Evolutionary conservation across 2,888 invertebrate genomes (phyloP).

Genomic region (Ochropleura leucogaster): DNA sequence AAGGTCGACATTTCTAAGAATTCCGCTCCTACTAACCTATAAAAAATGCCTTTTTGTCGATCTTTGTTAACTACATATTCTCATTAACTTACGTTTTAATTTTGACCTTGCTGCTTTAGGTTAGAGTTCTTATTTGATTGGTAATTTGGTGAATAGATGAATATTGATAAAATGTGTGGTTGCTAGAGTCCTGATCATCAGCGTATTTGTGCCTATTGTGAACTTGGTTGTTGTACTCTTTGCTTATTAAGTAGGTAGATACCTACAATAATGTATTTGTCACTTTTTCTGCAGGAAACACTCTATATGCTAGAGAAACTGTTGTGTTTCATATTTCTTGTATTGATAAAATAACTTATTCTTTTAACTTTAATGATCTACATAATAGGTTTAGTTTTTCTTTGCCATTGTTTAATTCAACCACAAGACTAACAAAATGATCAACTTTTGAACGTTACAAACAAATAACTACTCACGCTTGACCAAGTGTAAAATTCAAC

Average conservation of each 20-base stretch:
- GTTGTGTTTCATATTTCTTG: not conserved
- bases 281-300: not conserved
- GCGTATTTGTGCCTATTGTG: not conserved
- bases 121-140: slow-evolving; percentile 39
- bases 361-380: not conserved
- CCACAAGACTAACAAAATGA: not conserved
- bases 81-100: slow-evolving; percentile 37
- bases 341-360: not conserved
- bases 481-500: slow-evolving; percentile 8
- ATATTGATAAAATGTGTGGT: slow-evolving; percentile 4
- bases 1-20: slow-evolving; percentile 82
- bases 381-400: not conserved
- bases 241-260: not conserved
- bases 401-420: not conserved
- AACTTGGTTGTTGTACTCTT: not conserved
- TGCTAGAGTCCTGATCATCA: not conserved
- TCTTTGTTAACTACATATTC: slow-evolving; percentile 43
- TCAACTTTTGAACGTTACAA: not conserved
- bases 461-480: slow-evolving; percentile 22
- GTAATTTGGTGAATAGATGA: not conserved
- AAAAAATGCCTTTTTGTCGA: slow-evolving; percentile 58
- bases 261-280: not conserved
- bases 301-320: not conserved
- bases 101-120: slow-evolving; percentile 15
- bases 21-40: slow-evolving; percentile 62